Conservation (phyloP, 53 echinoderm and acorn worm species). For the Arbacia lixula region DNA sequence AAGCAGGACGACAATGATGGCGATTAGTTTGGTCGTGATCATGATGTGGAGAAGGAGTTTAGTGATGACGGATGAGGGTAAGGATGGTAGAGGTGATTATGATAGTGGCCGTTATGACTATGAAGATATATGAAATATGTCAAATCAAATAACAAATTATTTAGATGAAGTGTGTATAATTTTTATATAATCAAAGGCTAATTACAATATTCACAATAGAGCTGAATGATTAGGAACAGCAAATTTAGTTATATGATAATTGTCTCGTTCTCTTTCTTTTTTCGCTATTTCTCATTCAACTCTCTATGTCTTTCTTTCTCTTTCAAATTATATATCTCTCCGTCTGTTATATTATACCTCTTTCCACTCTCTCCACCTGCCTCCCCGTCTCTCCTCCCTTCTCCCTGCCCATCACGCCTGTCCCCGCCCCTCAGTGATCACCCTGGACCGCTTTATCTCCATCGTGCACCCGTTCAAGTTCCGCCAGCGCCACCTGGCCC, state of each 20-base stretch:
- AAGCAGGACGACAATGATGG: constrained; percentile 6
- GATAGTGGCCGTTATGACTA: neutral
- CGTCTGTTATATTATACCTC: neutral
- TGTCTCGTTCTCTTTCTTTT: too few relatives aligned
- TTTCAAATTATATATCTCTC: neutral
- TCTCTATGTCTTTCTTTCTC: neutral
- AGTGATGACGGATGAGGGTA: neutral
- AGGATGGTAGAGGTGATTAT: neutral
- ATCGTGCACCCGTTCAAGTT: constrained; percentile 97
- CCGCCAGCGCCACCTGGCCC: constrained; percentile 79
- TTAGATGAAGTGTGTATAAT: too few relatives aligned
- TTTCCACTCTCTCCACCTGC: too few relatives aligned
- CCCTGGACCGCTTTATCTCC: constrained; percentile 86
- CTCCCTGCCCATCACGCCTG: neutral
- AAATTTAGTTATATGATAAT: too few relatives aligned
- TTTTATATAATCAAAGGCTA: too few relatives aligned
- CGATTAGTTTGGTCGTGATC: neutral
- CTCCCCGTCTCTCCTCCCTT: neutral
- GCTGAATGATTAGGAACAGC: too few relatives aligned
- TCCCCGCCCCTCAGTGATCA: constrained; percentile 85
- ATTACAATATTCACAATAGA: too few relatives aligned
- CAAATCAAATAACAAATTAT: too few relatives aligned
- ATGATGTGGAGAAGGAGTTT: neutral
- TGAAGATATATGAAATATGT: too few relatives aligned
- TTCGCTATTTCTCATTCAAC: neutral